Evolutionary conservation across 2,888 invertebrate species (phyloP), one percentile per base, ranked within the genome.

Genomic region (Drosophila austrosaltans): DNA sequence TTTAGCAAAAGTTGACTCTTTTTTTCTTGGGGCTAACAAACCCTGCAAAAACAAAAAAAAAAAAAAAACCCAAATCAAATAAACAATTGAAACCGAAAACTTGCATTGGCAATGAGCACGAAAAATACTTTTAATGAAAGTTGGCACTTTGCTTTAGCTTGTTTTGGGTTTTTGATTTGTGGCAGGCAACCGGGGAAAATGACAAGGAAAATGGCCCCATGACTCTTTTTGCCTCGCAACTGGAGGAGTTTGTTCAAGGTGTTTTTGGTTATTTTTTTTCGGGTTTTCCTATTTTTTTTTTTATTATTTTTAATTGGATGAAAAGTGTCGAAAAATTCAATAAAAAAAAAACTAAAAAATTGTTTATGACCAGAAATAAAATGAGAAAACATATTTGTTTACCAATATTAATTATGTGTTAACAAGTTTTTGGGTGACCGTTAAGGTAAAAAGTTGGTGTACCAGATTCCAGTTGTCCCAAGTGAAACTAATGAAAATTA

Each of bases 71-170:
- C 30, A 63, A 63, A 39, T 28, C 58, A 79, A 63, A 62, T 62
- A 57, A 69, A 89, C 89, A 86, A 82, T 88, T 82, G 89, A 88
- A 88, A 86, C 79, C 89, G 71, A 71, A 59, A 59, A 44, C 70
- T 81, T 79, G 80, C 85, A 89, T 81, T 82, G 66, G 73, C 89
- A 82, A 87, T 87, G 89, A 82, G 80, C 78, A 66, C 73, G 22
- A 81, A 76, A 86, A 86, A 86, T 86, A 89, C 85, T 86, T 86
- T 89, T 89, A 86, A 86, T 86, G 85, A 86, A 86, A 86, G 85
- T 89, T 89, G 85, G 89, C 85, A 85, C 90, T 89, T 88, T 81
- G 76, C 81, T 86, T 78, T 85, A 69, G 76, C 30, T 77, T 57
- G 71, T 72, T 71, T 72, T 66, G 30, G 60, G 58, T 77, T 84